A percentile compares a stretch with the other conserved stretches of the same genome.
phyloP scores from a whole-genome alignment of 2,888 invertebrate species.

The Lottia gigantea region DNA sequence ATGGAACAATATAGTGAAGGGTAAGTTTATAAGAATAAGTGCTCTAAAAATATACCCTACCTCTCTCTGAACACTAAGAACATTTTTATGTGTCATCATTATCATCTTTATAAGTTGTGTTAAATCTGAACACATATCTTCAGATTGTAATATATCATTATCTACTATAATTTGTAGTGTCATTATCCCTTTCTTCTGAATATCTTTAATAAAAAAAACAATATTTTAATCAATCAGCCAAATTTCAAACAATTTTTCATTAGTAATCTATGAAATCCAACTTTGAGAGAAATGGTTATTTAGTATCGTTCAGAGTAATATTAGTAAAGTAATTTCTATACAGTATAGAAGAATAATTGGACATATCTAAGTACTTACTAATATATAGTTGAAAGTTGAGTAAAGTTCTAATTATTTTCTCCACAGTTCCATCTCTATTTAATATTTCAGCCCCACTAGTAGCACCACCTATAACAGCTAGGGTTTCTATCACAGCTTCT shows the following conservation, averaged over 20 bases:
- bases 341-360: too few species aligned
- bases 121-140: slow-evolving; percentile 36
- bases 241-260: background rate
- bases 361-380: slow-evolving; percentile 35
- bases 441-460: slow-evolving; percentile 46
- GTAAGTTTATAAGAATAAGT: too few species aligned
- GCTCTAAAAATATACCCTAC: slow-evolving; percentile 28
- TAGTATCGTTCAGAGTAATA: too few species aligned
- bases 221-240: background rate
- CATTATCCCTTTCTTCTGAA: slow-evolving; percentile 59
- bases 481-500: slow-evolving; percentile 56
- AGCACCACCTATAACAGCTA: slow-evolving; percentile 55
- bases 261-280: too few species aligned
- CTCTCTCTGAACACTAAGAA: slow-evolving; percentile 50
- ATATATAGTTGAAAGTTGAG: slow-evolving; percentile 36
- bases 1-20: too few species aligned
- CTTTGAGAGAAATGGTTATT: too few species aligned
- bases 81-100: slow-evolving; percentile 39
- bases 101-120: slow-evolving; percentile 40
- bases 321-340: too few species aligned
- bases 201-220: slow-evolving; percentile 41
- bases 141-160: slow-evolving; percentile 28
- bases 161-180: slow-evolving; percentile 56
- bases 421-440: slow-evolving; percentile 35
- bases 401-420: slow-evolving; percentile 40